Conservation (phyloP, 2,888 invertebrate genomes). For the Rhamphomyia laevipes region DNA sequence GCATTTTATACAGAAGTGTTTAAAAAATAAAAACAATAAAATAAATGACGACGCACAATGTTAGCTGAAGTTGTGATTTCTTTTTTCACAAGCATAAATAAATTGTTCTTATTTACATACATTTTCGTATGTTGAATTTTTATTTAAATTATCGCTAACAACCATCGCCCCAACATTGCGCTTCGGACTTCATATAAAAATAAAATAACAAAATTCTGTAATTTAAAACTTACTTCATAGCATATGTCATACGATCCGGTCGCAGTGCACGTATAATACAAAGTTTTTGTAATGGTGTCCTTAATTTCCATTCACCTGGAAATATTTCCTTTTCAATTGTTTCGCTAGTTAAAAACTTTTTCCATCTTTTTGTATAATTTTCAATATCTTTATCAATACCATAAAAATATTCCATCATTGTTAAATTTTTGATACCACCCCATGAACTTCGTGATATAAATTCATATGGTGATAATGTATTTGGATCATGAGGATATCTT, state of each 20-base stretch:
- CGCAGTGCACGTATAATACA: slow-evolving; percentile 86
- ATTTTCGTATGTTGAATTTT: too few relatives aligned
- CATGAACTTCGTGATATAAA: slow-evolving; percentile 70
- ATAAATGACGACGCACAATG: too few relatives aligned
- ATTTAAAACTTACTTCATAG: slow-evolving; percentile 52
- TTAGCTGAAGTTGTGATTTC: too few relatives aligned
- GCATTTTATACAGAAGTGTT: too few relatives aligned
- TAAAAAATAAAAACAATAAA: too few relatives aligned
- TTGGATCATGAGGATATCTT: slow-evolving; percentile 67
- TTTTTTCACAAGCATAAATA: too few relatives aligned
- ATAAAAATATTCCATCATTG: slow-evolving; percentile 69
- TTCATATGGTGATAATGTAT: slow-evolving; percentile 60
- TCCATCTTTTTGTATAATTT: slow-evolving; percentile 85
- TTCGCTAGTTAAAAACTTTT: slow-evolving; percentile 82
- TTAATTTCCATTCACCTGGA: slow-evolving; percentile 95
- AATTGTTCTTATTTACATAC: too few relatives aligned
- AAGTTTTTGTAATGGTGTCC: slow-evolving; percentile 69
- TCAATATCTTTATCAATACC: slow-evolving; percentile 87
- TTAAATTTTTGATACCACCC: slow-evolving; percentile 72
- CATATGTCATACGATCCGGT: slow-evolving; percentile 91
- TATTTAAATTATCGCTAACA: too few relatives aligned
- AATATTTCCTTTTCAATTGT: slow-evolving; percentile 86
- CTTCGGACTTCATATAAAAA: too few relatives aligned
- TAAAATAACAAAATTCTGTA: too few relatives aligned
- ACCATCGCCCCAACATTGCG: too few relatives aligned